These are phyloP conservation scores for Bolborhynchus lineola DNA, from an alignment of 2,113 vertebrate genomes.

Conservation along the genomic window DNA sequence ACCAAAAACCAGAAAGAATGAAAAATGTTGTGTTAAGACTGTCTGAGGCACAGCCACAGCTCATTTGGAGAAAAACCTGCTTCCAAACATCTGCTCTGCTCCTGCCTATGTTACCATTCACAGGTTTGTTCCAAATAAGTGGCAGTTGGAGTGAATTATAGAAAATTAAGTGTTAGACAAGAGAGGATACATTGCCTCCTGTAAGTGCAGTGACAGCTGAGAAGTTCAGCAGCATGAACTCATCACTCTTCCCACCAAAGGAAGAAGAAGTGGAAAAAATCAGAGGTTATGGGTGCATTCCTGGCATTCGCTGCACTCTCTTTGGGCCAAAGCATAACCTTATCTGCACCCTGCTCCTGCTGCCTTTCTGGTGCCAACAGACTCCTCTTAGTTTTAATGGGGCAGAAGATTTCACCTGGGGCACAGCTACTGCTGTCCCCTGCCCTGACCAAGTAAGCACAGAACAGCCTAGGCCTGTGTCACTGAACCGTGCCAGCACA, in stretches of 20 bases:
- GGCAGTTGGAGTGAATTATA: background rate
- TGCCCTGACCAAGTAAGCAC: background rate
- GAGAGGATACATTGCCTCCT: background rate
- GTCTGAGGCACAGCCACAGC: background rate
- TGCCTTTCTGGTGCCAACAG: background rate
- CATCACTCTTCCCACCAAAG: background rate
- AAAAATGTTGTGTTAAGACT: background rate
- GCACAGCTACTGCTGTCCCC: background rate
- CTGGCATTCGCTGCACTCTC: background rate
- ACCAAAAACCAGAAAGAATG: background rate
- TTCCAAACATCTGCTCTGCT: background rate
- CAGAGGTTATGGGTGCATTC: background rate
- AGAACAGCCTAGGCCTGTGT: background rate
- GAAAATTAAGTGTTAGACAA: background rate
- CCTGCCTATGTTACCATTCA: background rate
- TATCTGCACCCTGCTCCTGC: background rate
- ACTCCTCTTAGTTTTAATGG: background rate
- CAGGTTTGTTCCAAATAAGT: background rate
- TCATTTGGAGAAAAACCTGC: background rate
- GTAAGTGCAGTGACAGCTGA: background rate
- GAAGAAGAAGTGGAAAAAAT: background rate
- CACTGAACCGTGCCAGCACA: background rate
- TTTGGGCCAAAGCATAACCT: background rate
- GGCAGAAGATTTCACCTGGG: background rate
- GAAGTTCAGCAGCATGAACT: background rate